Percentiles rank a stretch among this genome's conserved stretches.
Conservation (phyloP, 2,113 vertebrate genomes). For the Nothobranchius furzeri region DNA sequence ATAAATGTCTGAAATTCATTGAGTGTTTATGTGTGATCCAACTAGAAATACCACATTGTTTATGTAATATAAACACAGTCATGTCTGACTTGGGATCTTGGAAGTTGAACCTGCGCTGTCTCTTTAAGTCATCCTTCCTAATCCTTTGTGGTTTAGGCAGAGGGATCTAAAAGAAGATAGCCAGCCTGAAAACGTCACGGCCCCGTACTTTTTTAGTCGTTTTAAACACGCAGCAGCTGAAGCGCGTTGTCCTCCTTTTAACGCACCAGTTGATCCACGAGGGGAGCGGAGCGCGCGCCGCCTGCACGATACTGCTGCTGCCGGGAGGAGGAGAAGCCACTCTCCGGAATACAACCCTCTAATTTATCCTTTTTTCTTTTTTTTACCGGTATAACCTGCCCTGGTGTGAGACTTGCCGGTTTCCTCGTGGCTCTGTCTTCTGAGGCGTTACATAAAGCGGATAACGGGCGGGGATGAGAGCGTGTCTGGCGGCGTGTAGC, state of each 20-base stretch:
- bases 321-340: conserved; percentile 7
- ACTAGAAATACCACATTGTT: neutral
- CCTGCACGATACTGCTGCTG: conserved; percentile 26
- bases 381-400: conserved; percentile 13
- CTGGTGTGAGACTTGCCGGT: neutral
- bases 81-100: no score
- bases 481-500: conserved; percentile 17
- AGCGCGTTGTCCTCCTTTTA: conserved; percentile 1
- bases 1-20: conserved; percentile 48
- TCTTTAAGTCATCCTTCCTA: conserved; percentile 63
- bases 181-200: conserved; percentile 59
- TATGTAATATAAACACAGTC: neutral
- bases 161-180: conserved; percentile 50
- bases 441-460: conserved; percentile 56
- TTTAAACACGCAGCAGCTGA: conserved; percentile 10
- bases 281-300: conserved; percentile 30
- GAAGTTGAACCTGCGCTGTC: conserved; percentile 33
- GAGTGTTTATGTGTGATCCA: conserved; percentile 6
- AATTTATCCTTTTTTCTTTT: neutral
- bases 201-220: conserved; percentile 3
- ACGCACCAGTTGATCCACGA: conserved; percentile 29
- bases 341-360: conserved; percentile 3
- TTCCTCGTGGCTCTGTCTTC: neutral
- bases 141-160: conserved; percentile 19
- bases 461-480: conserved; percentile 56